Base-by-base conservation (phyloP, 2,888 invertebrate genomes). In the Andrena haemorrhoa region DNA sequence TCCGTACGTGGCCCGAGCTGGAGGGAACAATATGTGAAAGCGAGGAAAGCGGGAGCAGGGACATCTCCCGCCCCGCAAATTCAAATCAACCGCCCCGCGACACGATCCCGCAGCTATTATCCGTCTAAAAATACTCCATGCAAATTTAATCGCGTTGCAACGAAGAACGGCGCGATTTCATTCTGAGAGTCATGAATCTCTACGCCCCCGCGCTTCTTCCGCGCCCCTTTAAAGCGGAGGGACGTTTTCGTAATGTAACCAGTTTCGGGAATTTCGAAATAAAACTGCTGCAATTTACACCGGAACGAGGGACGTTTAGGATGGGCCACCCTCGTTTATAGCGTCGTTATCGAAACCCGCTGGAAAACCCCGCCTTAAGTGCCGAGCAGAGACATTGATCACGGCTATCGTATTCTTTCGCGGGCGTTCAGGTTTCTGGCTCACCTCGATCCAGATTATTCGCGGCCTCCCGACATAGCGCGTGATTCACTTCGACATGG, bases 401-500 rank as follows among this genome's bases (percentile, higher is more conserved):
- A 8, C 33, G 26, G 69, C 60, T 83, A 79, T 84, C 84, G 61
- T 75, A 63, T 84, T 75, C 64, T 74, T 84, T 72, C 61, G 41
- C 23, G 58, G n/a, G 69, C 60, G 81, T 72, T 85, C 77, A 65
- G 47, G 70, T 85, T 82, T 85, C 82, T 78, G 23, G 81, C 53
- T 85, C 73, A 85, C 85, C 85, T 85, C 81, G 85, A 66, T 73
- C 73, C 68, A 72, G 64, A 85, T 81, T 69, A 47, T 10, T 31
- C 41, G n/a, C 35, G 33, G 31, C 51, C 20, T 41, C 63, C 31
- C 61, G 12, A 2, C n/a, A 56, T 10, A 68, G 70, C 71, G 47
- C 26, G n/a, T 77, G 83, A 83, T 83, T 83, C 83, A 74, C 47
- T 65, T 58, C 63, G 64, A 77, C 58, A 83, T 79, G 49, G 56